Evolutionary conservation across 2,888 invertebrate genomes (phyloP).

Genomic region (Lordiphosa fenestrarum): DNA sequence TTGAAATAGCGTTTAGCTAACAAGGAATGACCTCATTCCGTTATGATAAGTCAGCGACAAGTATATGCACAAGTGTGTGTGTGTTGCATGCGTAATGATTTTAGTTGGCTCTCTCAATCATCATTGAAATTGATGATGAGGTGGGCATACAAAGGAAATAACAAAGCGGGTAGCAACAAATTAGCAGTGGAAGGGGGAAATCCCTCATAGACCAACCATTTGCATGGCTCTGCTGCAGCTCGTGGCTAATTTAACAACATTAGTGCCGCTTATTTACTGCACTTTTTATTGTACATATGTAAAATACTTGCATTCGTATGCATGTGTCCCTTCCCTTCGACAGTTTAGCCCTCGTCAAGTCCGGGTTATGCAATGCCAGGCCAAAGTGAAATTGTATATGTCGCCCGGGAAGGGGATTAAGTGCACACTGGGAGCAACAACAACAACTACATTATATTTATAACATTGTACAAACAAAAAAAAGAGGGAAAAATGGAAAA

Average conservation of each 20-base stretch:
- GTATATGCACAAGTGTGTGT: slow-evolving; percentile 8
- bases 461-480: slow-evolving; percentile 30
- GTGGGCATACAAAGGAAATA: too few relatives aligned
- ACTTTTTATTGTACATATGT: slow-evolving; percentile 48
- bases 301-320: slow-evolving; percentile 1
- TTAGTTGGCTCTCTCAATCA: too few relatives aligned
- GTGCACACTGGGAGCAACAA: slow-evolving; percentile 31
- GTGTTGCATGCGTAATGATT: slow-evolving; percentile 24
- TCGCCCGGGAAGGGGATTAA: slow-evolving; percentile 40
- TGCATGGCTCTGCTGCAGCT: slow-evolving; percentile 7
- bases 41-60: slow-evolving; percentile 42
- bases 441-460: slow-evolving; percentile 27
- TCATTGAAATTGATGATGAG: too few relatives aligned
- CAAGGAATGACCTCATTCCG: slow-evolving; percentile 65
- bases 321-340: slow-evolving; percentile 32
- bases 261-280: slow-evolving; percentile 55
- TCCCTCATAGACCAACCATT: neutral
- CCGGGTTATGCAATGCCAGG: slow-evolving; percentile 56
- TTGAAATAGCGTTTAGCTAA: slow-evolving; percentile 36
- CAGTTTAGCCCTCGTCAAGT: slow-evolving; percentile 35
- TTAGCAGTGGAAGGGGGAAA: neutral
- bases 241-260: slow-evolving; percentile 49
- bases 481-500: neutral
- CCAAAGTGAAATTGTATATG: slow-evolving; percentile 66
- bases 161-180: too few relatives aligned